Evolutionary conservation across 2,113 vertebrate genomes (phyloP).

Genomic region (Lepidothrix coronata): DNA sequence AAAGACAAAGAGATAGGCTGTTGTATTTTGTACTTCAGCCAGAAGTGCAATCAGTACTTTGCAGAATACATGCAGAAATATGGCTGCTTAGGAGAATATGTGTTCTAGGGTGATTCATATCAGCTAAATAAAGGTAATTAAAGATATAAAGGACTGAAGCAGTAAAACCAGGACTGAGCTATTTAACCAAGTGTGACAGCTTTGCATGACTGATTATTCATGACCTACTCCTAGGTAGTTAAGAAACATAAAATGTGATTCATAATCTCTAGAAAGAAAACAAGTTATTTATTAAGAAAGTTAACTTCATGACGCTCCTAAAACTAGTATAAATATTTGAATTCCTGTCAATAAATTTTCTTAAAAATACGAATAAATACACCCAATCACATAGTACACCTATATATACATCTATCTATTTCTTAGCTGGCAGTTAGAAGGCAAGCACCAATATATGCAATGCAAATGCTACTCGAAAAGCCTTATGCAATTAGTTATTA

Average conservation of each 20-base stretch:
- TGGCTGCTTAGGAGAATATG: neutral
- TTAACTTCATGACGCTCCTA: neutral
- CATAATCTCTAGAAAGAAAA: slow-evolving; percentile 40
- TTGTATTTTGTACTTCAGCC: neutral
- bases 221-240: slow-evolving; percentile 24
- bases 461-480: neutral
- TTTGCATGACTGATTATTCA: slow-evolving; percentile 51
- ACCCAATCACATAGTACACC: neutral
- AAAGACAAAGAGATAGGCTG: neutral
- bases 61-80: neutral
- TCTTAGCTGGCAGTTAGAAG: neutral
- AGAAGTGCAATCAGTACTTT: neutral
- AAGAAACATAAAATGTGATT: slow-evolving; percentile 37
- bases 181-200: slow-evolving; percentile 33
- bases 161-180: slow-evolving; percentile 14
- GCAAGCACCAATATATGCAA: neutral
- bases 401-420: neutral
- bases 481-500: neutral
- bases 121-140: slow-evolving; percentile 46
- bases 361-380: neutral
- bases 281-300: slow-evolving; percentile 12
- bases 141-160: slow-evolving; percentile 22
- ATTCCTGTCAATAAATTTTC: neutral
- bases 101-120: slow-evolving; percentile 28
- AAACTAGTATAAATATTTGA: neutral